phyloP scores from a whole-genome alignment of 2,113 vertebrate genomes.

The Cheirogaleus medius region DNA sequence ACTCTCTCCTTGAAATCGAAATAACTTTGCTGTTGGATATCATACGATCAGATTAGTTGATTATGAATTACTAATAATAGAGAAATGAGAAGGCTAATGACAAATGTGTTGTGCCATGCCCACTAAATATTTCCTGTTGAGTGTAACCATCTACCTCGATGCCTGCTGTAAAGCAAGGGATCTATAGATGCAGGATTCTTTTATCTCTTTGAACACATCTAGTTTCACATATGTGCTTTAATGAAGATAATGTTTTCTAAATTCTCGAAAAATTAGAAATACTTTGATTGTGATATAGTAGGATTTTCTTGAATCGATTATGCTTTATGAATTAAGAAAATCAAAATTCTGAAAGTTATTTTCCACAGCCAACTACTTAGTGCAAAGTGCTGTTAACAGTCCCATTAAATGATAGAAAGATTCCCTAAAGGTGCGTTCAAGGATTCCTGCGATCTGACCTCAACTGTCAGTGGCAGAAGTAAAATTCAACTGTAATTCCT shows the following conservation, averaged over 20 bases:
- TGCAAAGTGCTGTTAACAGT: slow-evolving; percentile 7
- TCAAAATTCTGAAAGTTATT: slow-evolving; percentile 19
- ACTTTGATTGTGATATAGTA: neutral
- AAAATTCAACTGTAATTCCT: slow-evolving; percentile 2
- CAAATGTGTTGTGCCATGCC: neutral
- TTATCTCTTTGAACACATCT: neutral
- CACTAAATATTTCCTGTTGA: neutral
- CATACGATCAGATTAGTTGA: neutral
- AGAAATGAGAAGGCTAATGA: neutral
- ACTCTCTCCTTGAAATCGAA: slow-evolving; percentile 30
- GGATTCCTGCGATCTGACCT: neutral
- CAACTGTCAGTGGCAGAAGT: neutral
- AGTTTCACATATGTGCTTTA: neutral
- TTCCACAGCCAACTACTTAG: neutral
- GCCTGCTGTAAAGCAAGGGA: neutral
- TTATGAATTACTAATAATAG: neutral
- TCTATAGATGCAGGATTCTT: neutral
- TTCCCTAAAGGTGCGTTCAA: neutral
- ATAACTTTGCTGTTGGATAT: slow-evolving; percentile 6
- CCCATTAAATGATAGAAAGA: neutral
- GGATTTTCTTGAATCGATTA: neutral
- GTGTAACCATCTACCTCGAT: neutral
- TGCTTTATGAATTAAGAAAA: neutral
- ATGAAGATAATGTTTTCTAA: neutral
- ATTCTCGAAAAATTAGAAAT: neutral